Conservation (phyloP, 2,888 invertebrate species). For the Ptilodon capucinus region DNA sequence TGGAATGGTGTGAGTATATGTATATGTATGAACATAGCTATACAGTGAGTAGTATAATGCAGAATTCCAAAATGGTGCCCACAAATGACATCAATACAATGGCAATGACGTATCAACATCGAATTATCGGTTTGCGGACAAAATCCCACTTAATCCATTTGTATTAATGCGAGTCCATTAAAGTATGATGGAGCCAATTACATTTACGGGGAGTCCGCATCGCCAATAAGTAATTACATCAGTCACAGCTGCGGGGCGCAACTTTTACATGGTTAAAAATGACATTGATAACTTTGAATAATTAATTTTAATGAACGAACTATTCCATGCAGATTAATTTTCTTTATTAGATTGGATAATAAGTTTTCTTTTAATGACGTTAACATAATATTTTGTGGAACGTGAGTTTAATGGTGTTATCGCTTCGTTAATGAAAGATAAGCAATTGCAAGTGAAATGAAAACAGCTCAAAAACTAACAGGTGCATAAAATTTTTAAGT, state of each 20-base stretch:
- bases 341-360: neutral
- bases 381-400: too few species aligned
- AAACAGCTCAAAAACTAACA: too few species aligned
- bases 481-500: too few species aligned
- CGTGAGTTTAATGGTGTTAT: too few species aligned
- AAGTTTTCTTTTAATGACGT: neutral
- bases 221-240: constrained; percentile 39
- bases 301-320: constrained; percentile 24
- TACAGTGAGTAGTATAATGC: too few species aligned
- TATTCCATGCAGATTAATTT: neutral
- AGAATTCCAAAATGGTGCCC: too few species aligned
- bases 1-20: too few species aligned
- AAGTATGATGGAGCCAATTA: constrained; percentile 36
- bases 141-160: constrained; percentile 31
- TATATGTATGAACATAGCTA: too few species aligned
- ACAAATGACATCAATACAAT: neutral
- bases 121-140: constrained; percentile 5
- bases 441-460: too few species aligned
- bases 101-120: neutral
- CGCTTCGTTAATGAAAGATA: too few species aligned
- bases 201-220: constrained; percentile 31
- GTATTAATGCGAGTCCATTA: constrained; percentile 34
- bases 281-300: constrained; percentile 26
- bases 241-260: constrained; percentile 33
- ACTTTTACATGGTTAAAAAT: constrained; percentile 23